Base-by-base conservation (phyloP, 30 jellyfish, hydroid and myxozoan species). In the Aurelia sp. region DNA sequence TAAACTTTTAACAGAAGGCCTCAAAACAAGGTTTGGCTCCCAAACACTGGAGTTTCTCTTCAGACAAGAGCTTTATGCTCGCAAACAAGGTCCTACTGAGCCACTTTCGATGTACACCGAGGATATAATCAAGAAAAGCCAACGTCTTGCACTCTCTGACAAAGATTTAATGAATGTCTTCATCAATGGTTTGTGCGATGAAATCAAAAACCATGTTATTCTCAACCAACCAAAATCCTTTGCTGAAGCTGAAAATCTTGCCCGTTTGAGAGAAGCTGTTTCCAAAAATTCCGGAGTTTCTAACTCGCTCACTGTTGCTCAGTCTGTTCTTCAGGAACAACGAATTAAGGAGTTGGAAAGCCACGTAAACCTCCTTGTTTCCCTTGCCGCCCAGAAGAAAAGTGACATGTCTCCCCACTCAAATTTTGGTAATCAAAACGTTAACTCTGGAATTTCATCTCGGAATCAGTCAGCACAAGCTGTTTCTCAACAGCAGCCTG, bases 211-310 rank as follows among this genome's bases (percentile, higher is more conserved):
- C 53, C 79, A 63, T 38, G 89, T 78, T 0, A 62, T 59, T 41
- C 68, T 61, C 13, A 63, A 63, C 71, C 79, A 78, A 78, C 89
- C n/a, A 79, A 8, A 24, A 31, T 12, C 0, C 68, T 0, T 78
- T 4, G 79, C 68, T 3, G 71, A 78, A 68, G 89, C 89, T 21
- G 89, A 78, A 78, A 59, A 78, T 53, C 68, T 78, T 58, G 78
- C 89, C 63, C 69, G 79, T 52, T 58, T 57, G 27, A 15, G 86
- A 22, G 70, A 52, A 15, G 86, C 86, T 4, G 86, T 75, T 8
- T 8, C 44, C 10, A 55, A 0, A 20, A 40, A 51, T 16, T 75
- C 86, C 16, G 61, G 74, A n/a, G 73, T 58, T 10, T 24, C 84
- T 40, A 16, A 24, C 30, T 55, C 86, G 33, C 9, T 53, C 12